phyloP scores from a whole-genome alignment of 2,113 vertebrate species.

The Ivindomyrus marchei region DNA sequence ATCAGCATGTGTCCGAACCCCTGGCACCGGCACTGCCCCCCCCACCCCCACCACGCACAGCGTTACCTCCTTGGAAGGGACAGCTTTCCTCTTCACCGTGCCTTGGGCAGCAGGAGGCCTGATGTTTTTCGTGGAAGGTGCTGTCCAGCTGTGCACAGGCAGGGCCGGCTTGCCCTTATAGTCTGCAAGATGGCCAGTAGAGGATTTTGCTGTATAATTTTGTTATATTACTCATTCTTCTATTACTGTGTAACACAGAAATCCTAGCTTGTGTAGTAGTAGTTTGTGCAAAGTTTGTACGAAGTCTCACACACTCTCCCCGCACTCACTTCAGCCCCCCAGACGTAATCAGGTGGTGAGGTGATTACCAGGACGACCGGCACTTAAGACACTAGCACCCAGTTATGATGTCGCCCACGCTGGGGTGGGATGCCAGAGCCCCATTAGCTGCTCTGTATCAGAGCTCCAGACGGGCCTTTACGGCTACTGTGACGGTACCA shows the following conservation, averaged over 20 bases:
- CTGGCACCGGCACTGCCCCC: not conserved
- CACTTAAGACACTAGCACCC: not conserved
- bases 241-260: not conserved
- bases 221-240: not conserved
- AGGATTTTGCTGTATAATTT: not conserved
- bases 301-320: not conserved
- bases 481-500: not conserved
- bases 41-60: not conserved
- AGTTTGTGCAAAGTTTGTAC: not conserved
- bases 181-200: conserved; percentile 50
- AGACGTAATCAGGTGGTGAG: not conserved
- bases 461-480: not conserved
- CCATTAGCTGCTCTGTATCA: not conserved
- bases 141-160: conserved; percentile 52
- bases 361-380: not conserved
- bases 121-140: conserved; percentile 57
- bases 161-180: conserved; percentile 63
- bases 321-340: not conserved
- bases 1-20: not conserved
- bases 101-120: conserved; percentile 42
- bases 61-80: conserved; percentile 64
- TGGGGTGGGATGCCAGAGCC: not conserved
- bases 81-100: conserved; percentile 48
- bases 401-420: not conserved
- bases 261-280: not conserved